Conservation (phyloP, 2,888 invertebrate genomes). For the Cremastinae sp. region DNA sequence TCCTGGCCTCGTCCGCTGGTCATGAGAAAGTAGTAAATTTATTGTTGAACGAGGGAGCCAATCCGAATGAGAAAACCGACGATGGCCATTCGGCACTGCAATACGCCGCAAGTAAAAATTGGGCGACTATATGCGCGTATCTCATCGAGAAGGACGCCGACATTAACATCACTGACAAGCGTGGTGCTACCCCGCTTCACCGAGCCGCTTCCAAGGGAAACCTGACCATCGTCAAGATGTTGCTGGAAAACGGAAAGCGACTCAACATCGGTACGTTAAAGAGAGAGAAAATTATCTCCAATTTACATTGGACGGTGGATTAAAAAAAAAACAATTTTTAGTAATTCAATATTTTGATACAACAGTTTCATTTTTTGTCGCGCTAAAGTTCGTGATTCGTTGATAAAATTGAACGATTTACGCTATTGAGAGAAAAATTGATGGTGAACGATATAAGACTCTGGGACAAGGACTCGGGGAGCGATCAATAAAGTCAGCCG, state of each 20-base stretch:
- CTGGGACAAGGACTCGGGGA: background rate
- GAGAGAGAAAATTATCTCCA: too few species aligned
- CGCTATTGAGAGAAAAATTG: too few species aligned
- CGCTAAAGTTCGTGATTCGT: too few species aligned
- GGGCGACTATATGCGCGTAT: slow-evolving; percentile 86
- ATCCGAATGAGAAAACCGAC: slow-evolving; percentile 87
- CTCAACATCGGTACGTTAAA: slow-evolving; percentile 79
- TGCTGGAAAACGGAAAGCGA: slow-evolving; percentile 83
- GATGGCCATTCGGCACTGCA: slow-evolving; percentile 91
- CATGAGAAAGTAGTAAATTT: slow-evolving; percentile 85
- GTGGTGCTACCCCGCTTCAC: slow-evolving; percentile 89
- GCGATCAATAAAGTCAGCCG: too few species aligned
- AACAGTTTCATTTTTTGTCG: too few species aligned
- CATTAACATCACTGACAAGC: slow-evolving; percentile 85
- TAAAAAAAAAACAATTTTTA: too few species aligned
- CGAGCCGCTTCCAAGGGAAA: slow-evolving; percentile 91
- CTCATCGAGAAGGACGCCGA: slow-evolving; percentile 86
- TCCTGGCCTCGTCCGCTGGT: slow-evolving; percentile 91
- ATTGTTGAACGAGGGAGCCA: slow-evolving; percentile 86
- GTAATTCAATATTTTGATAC: too few species aligned
- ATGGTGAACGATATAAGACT: background rate
- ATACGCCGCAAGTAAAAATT: slow-evolving; percentile 93
- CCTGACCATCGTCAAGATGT: slow-evolving; percentile 85
- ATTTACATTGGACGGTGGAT: too few species aligned
- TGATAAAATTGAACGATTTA: too few species aligned